Percentiles rank a stretch among this genome's conserved stretches.
phyloP scores from a whole-genome alignment of 2,888 invertebrate genomes.

The Eilema sororculum region DNA sequence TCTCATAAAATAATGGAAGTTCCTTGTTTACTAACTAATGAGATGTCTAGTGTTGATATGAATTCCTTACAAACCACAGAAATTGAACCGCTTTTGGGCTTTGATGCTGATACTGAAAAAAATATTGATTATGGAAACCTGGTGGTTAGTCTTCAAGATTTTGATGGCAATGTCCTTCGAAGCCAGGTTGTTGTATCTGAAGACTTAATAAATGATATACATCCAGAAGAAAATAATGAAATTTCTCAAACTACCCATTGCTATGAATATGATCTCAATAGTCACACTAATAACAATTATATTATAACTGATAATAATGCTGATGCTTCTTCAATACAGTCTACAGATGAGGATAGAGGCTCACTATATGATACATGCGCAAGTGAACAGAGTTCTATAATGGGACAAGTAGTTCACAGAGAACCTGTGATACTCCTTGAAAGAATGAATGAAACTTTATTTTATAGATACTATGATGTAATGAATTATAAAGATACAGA shows the following conservation, averaged over 20 bases:
- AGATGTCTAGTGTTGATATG: constrained; percentile 37
- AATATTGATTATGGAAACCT: neutral
- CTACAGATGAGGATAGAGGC: constrained; percentile 52
- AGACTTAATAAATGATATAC: neutral
- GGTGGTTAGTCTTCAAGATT: constrained; percentile 12
- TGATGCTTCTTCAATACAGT: constrained; percentile 21
- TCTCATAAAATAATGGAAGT: constrained; percentile 9
- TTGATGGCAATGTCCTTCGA: constrained; percentile 13
- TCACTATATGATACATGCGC: constrained; percentile 77
- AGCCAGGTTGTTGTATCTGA: constrained; percentile 18
- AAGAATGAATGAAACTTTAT: constrained; percentile 67
- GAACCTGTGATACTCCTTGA: constrained; percentile 64
- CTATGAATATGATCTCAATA: constrained; percentile 5
- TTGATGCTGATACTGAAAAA: constrained; percentile 33
- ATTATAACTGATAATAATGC: constrained; percentile 10
- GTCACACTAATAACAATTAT: constrained; percentile 6
- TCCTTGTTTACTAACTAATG: constrained; percentile 7
- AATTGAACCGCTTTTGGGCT: constrained; percentile 66
- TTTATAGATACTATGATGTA: constrained; percentile 64
- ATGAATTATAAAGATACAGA: constrained; percentile 36
- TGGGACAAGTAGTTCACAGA: constrained; percentile 34
- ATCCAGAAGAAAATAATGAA: neutral
- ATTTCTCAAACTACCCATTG: constrained; percentile 12
- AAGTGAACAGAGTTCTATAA: constrained; percentile 59
- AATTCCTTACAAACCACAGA: constrained; percentile 61